Conservation (phyloP, 1,140 invertebrate species). For the Calephelis nemesis region DNA sequence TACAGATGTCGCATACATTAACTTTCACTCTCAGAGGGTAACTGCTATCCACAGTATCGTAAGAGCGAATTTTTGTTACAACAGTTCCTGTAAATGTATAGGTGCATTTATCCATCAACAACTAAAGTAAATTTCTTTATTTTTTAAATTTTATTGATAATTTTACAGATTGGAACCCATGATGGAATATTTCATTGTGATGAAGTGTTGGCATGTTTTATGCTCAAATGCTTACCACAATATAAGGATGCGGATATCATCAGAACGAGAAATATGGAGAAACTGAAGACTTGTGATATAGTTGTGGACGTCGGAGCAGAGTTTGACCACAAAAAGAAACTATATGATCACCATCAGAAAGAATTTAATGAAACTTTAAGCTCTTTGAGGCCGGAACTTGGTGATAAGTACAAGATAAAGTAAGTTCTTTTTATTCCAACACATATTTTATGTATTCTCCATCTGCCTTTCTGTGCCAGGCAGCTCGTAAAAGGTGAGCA, state of each 20-base stretch:
- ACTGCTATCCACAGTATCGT: too few relatives aligned
- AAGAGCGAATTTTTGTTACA: too few relatives aligned
- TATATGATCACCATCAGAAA: constrained; percentile 98
- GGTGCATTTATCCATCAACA: too few relatives aligned
- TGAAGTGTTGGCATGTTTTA: constrained; percentile 95
- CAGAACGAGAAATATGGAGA: constrained; percentile 81
- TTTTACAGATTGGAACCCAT: constrained; percentile 86
- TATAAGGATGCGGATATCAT: constrained; percentile 92
- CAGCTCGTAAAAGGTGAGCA: too few relatives aligned
- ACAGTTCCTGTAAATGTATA: too few relatives aligned
- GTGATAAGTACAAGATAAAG: constrained; percentile 79
- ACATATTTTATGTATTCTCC: too few relatives aligned
- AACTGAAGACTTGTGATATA: constrained; percentile 93
- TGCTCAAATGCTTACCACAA: constrained; percentile 90
- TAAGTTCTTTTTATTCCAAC: constrained; percentile 43
- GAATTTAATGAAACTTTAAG: constrained; percentile 82
- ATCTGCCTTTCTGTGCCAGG: too few relatives aligned
- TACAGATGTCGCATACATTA: too few relatives aligned
- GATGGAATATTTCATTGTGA: constrained; percentile 96
- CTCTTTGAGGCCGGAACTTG: constrained; percentile 77
- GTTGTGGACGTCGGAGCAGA: constrained; percentile 97
- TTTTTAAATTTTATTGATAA: too few relatives aligned
- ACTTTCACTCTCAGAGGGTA: too few relatives aligned
- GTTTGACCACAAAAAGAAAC: constrained; percentile 87
- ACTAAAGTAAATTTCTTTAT: too few relatives aligned